phyloP scores from a whole-genome alignment of 2,797 vertebrate species.

The Loris lydekkerianus region DNA sequence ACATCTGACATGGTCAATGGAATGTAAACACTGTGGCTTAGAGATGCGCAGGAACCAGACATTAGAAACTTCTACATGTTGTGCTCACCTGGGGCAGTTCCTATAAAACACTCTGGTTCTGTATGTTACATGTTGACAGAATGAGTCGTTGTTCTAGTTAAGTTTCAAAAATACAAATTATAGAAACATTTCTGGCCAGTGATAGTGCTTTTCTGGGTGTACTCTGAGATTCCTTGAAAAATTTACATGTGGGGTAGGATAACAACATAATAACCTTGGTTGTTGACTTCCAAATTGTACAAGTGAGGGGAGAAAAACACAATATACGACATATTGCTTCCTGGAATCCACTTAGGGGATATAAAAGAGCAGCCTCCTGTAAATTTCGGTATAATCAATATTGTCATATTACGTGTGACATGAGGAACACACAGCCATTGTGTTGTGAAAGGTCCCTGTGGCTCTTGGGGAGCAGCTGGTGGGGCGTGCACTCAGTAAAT shows the following conservation, averaged over 20 bases:
- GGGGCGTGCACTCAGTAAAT: not conserved
- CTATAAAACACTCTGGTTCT: not conserved
- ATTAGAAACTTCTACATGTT: not conserved
- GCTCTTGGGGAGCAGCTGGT: not conserved
- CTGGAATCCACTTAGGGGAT: not conserved
- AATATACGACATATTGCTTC: not conserved
- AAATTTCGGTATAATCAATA: not conserved
- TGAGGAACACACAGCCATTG: not conserved
- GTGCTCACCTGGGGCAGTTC: not conserved
- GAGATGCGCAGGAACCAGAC: not conserved
- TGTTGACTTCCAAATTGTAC: not conserved
- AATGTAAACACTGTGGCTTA: not conserved
- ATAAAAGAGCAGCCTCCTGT: not conserved
- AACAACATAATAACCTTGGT: not conserved
- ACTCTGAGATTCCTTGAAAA: not conserved
- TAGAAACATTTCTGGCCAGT: constrained; percentile 9
- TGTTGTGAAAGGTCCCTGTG: not conserved
- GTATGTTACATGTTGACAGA: not conserved
- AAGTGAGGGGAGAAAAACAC: not conserved
- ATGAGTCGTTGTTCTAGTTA: not conserved
- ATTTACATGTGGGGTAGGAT: not conserved
- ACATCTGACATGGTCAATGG: not conserved
- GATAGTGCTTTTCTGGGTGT: not conserved
- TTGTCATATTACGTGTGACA: not conserved
- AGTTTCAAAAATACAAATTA: not conserved